These are phyloP conservation scores for Rachycentron canadum DNA, from an alignment of 2,797 vertebrate genomes.

Conservation along the genomic window DNA sequence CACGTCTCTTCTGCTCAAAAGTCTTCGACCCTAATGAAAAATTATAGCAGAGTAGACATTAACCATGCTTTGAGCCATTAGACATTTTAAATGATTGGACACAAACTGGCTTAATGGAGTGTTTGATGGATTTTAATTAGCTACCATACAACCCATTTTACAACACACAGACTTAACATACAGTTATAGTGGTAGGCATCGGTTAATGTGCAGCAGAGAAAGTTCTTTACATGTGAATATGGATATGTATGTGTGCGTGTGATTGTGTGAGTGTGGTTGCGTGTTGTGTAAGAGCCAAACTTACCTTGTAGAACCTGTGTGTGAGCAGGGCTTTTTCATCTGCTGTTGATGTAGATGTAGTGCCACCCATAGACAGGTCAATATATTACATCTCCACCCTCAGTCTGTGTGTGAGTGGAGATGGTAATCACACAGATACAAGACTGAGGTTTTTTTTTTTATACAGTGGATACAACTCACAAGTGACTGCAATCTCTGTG, in stretches of 20 bases:
- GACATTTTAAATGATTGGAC: constrained; percentile 49
- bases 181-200: constrained; percentile 21
- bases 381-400: constrained; percentile 54
- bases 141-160: constrained; percentile 30
- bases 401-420: constrained; percentile 23
- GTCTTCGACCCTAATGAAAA: constrained; percentile 35
- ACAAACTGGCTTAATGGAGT: constrained; percentile 57
- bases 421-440: constrained; percentile 27
- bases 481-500: not conserved
- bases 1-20: not conserved
- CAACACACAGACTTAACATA: constrained; percentile 27
- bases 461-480: not conserved
- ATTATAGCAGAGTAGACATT: constrained; percentile 36
- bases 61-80: constrained; percentile 53
- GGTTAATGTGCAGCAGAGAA: constrained; percentile 6
- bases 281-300: not conserved
- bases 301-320: not conserved
- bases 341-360: constrained; percentile 55
- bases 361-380: constrained; percentile 69
- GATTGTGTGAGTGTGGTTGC: not conserved
- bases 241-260: not conserved
- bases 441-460: constrained; percentile 10
- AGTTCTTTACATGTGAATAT: not conserved
- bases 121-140: constrained; percentile 63
- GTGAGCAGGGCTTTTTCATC: constrained; percentile 9